Evolutionary conservation across 2,888 invertebrate species (phyloP).

Genomic region (Drosophila kokeensis): DNA sequence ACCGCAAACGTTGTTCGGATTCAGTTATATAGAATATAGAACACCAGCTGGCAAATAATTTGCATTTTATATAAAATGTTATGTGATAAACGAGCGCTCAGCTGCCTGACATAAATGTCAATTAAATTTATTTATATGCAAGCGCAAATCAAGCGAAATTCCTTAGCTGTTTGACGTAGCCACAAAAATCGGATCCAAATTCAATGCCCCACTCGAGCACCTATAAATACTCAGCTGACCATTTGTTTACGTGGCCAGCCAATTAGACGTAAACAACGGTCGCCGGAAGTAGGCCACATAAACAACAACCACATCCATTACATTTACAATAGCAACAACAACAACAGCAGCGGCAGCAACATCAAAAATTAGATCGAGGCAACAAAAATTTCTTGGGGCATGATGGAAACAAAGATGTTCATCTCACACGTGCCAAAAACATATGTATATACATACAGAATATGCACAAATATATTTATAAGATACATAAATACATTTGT

Average conservation of each 20-base stretch:
- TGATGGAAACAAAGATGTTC: slow-evolving; percentile 25
- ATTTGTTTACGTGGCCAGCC: slow-evolving; percentile 69
- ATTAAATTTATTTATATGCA: slow-evolving; percentile 68
- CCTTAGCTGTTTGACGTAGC: slow-evolving; percentile 39
- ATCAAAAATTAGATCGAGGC: slow-evolving; percentile 17
- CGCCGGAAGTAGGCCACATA: slow-evolving; percentile 74
- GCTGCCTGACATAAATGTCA: slow-evolving; percentile 65
- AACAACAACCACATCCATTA: slow-evolving; percentile 42
- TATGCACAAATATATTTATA: neutral
- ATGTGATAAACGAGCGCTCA: slow-evolving; percentile 63
- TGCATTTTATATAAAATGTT: slow-evolving; percentile 31
- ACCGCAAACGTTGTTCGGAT: slow-evolving; percentile 53
- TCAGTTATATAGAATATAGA: slow-evolving; percentile 18
- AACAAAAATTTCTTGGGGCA: slow-evolving; percentile 1
- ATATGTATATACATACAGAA: neutral
- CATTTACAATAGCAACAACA: slow-evolving; percentile 30
- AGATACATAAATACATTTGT: neutral
- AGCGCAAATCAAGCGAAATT: slow-evolving; percentile 57
- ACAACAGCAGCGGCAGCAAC: slow-evolving; percentile 29
- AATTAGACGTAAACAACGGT: slow-evolving; percentile 72
- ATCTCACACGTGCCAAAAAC: neutral
- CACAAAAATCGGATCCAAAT: slow-evolving; percentile 34
- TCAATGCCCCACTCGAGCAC: slow-evolving; percentile 18
- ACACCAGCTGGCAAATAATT: slow-evolving; percentile 31
- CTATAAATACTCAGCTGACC: slow-evolving; percentile 72